A percentile compares a stretch with the other conserved stretches of the same genome.
These are phyloP conservation scores for Glomeris marginata DNA, from an alignment of 2,888 invertebrate species.

Conservation along the genomic window DNA sequence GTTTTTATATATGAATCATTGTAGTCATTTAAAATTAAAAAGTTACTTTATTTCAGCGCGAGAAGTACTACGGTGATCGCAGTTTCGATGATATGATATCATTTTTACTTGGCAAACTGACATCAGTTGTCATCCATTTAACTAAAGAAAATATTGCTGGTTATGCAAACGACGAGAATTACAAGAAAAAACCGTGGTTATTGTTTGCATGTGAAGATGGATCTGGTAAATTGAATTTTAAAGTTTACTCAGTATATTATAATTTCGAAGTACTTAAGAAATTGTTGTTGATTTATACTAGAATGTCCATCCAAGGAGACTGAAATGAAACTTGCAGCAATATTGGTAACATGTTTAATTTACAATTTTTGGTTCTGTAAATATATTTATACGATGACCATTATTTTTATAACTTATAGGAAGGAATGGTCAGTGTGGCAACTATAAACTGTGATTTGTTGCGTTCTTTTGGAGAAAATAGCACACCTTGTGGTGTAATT, in stretches of 20 bases:
- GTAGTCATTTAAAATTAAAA: neutral
- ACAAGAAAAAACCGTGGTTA: constrained; percentile 35
- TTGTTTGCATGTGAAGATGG: constrained; percentile 42
- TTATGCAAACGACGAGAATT: constrained; percentile 20
- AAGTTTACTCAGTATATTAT: no score
- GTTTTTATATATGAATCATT: constrained; percentile 3
- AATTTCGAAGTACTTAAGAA: no score
- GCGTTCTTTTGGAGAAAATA: neutral
- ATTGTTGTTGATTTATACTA: constrained; percentile 21
- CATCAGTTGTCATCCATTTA: constrained; percentile 32
- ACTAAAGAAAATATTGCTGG: constrained; percentile 30
- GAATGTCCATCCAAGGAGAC: constrained; percentile 41
- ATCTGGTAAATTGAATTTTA: constrained; percentile 28
- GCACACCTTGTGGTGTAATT: constrained; percentile 7
- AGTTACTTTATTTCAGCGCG: constrained; percentile 34
- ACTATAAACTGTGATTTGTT: constrained; percentile 33
- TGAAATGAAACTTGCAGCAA: constrained; percentile 50
- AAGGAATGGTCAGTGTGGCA: constrained; percentile 37
- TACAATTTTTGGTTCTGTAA: no score
- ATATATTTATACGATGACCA: no score
- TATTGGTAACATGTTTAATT: constrained; percentile 44
- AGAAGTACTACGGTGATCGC: constrained; percentile 44
- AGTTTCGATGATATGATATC: constrained; percentile 43
- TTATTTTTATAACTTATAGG: constrained; percentile 22
- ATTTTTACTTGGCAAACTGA: constrained; percentile 45